Evolutionary conservation across 2,888 invertebrate genomes (phyloP), one percentile per base, ranked within the genome.

Genomic region (Pammene fasciana): DNA sequence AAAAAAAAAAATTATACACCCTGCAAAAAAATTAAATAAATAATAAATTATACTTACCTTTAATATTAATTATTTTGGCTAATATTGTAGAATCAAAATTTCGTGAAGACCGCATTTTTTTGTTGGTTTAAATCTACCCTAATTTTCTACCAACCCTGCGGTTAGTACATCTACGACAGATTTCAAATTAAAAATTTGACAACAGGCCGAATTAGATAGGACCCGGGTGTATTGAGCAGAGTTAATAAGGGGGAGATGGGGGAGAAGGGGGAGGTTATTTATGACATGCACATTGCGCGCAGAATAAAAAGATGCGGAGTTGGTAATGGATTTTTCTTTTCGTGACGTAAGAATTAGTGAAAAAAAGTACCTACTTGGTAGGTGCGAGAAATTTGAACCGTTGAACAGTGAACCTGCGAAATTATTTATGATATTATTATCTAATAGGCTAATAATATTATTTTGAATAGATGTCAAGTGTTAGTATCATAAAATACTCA

Each of bases 271-370:
- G 84, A 62, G 77, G 82, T 92, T 82, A 93, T 93, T 93, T 92
- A 92, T 91, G 88, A 74, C 87, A 87, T 90, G 92, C 92, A 93
- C 92, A 92, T 92, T 89, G 86, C 86, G 86, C 84, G 82, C 81
- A 83, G 85, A 90, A 90, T 87, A 89, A 90, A 90, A 90, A 89
- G 81, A 84, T 86, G 85, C 77, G 76, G 77, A 85, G 87, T 86
- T 81, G 84, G 84, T 86, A 85, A 84, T 84, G 81, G 86, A 82
- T 78, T 78, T 65, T 76, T 75, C 70, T 76, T 76, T 59, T 52
- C n/a, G 54, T 45, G 45, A 36, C 36, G 16, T 34, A 70, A 68
- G 74, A 73, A 74, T 74, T 74, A 74, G 68, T 75, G 72, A 66
- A 71, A n/a, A n/a, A n/a, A n/a, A n/a, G n/a, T n/a, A n/a, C n/a